These are phyloP conservation scores for Bombus affinis DNA, from an alignment of 1,140 invertebrate genomes.

Conservation along the genomic window DNA sequence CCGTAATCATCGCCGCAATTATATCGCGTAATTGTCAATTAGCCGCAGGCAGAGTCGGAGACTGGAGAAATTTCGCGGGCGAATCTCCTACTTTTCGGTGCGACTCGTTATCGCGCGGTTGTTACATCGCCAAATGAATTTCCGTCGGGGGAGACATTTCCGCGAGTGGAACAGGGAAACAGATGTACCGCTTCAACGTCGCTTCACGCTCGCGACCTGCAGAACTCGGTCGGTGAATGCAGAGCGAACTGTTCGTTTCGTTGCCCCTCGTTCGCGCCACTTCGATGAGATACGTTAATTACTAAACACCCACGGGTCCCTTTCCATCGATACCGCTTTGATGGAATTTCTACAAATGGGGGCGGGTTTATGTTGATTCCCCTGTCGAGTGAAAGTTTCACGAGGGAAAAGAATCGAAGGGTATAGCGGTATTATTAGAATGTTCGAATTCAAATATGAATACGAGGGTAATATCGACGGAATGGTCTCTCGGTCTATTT, in stretches of 20 bases:
- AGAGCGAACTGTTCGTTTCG: too few species aligned
- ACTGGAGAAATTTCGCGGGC: too few species aligned
- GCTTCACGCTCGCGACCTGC: neutral
- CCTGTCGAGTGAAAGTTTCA: too few species aligned
- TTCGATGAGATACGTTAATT: slow-evolving; percentile 10
- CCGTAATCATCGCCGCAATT: slow-evolving; percentile 11
- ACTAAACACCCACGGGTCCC: neutral
- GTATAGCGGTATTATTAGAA: neutral
- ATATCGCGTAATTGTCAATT: slow-evolving; percentile 41
- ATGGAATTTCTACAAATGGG: neutral
- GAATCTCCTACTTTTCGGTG: neutral
- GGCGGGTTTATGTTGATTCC: neutral
- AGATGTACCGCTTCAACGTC: neutral
- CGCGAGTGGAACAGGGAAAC: neutral
- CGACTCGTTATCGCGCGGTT: slow-evolving; percentile 13
- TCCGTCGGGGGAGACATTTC: neutral
- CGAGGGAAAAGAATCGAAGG: neutral
- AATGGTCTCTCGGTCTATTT: neutral
- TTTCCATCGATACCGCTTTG: neutral
- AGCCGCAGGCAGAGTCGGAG: neutral
- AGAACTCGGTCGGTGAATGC: too few species aligned
- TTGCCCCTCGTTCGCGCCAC: neutral
- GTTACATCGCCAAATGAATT: slow-evolving; percentile 22
- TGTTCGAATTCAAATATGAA: neutral
- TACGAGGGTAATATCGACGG: neutral